phyloP scores from a whole-genome alignment of 2,888 invertebrate species.

The Tetranychus piercei region DNA sequence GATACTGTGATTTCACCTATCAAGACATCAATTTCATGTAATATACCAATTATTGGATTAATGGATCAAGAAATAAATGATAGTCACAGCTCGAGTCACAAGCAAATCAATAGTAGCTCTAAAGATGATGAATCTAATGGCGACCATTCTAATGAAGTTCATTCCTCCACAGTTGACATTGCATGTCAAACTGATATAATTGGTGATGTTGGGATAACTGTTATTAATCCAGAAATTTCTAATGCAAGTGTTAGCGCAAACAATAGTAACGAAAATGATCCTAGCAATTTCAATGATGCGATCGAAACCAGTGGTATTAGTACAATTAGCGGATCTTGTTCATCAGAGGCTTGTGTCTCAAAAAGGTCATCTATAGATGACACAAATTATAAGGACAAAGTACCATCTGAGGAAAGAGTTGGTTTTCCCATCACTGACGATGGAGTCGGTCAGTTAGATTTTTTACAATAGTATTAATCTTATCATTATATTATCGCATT shows the following conservation, averaged over 20 bases:
- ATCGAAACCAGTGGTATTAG: not conserved
- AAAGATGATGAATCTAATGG: not conserved
- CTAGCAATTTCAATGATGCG: not conserved
- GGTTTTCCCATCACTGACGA: not conserved
- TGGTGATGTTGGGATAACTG: not conserved
- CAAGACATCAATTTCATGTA: not conserved
- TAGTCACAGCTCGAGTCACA: not conserved
- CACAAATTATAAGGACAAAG: not conserved
- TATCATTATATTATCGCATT: not conserved
- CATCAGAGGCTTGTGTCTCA: not conserved
- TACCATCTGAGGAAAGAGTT: not conserved
- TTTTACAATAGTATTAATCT: not conserved
- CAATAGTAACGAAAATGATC: not conserved
- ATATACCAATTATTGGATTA: too few species aligned
- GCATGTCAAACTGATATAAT: not conserved
- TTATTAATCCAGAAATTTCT: not conserved
- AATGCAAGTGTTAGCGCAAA: not conserved
- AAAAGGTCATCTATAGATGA: not conserved
- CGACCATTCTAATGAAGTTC: not conserved
- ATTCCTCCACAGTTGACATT: not conserved
- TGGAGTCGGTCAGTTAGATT: not conserved
- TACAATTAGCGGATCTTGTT: not conserved
- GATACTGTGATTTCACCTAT: not conserved
- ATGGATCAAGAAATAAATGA: not conserved
- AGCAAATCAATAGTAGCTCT: not conserved